A percentile compares a stretch with the other conserved stretches of the same genome.
These are phyloP conservation scores for Strix aluco DNA, from an alignment of 2,113 vertebrate genomes.

Conservation along the genomic window DNA sequence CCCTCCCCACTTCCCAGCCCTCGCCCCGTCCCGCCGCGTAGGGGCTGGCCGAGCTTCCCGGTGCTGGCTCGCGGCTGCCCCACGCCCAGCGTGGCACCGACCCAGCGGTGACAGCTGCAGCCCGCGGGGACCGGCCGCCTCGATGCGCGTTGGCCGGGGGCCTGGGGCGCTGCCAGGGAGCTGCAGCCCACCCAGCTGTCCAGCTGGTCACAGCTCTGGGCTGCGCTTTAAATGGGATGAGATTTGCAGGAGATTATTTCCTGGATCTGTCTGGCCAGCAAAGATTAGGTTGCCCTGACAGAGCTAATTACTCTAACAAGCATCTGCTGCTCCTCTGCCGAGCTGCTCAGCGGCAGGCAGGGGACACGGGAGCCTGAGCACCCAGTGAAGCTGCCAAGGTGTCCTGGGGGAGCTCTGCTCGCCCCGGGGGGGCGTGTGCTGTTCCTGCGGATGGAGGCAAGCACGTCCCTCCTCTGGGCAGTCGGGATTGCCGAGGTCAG, in stretches of 20 bases:
- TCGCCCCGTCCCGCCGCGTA: background rate
- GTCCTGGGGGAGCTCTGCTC: fast-evolving
- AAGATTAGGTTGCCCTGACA: background rate
- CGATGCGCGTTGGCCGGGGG: background rate
- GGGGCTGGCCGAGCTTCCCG: too few relatives aligned
- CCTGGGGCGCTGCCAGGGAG: background rate
- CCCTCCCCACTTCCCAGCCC: fast-evolving
- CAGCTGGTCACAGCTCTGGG: background rate
- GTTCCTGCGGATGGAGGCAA: background rate
- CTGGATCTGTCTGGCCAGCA: background rate
- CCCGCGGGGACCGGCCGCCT: background rate
- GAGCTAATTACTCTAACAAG: background rate
- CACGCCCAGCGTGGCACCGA: fast-evolving
- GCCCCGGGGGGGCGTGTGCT: fast-evolving
- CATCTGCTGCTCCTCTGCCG: background rate
- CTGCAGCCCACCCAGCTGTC: background rate
- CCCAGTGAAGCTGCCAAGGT: background rate
- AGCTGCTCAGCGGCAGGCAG: background rate
- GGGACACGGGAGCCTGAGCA: background rate
- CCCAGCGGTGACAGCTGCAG: background rate
- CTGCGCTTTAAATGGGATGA: background rate
- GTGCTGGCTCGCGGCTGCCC: too few relatives aligned
- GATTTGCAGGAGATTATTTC: background rate
- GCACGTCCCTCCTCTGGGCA: background rate
- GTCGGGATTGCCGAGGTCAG: fast-evolving